Evolutionary conservation across 1,140 invertebrate genomes (phyloP), one percentile per base, ranked within the genome.

Genomic region (Palaemon carinicauda): DNA sequence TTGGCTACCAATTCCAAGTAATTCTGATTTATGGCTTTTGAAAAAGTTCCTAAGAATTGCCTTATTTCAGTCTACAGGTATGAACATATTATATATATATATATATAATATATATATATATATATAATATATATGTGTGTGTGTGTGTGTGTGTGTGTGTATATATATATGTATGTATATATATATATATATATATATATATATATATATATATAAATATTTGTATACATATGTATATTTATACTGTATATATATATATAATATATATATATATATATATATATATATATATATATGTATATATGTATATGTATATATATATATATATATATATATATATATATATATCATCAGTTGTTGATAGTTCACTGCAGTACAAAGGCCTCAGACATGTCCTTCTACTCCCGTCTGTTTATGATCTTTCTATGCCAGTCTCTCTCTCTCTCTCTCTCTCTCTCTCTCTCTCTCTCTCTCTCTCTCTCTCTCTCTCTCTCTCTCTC

Each of bases 261-360:
- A n/a, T n/a, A n/a, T 3, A 3, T 60, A 60, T 60, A 7, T 60
- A 21, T 69, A 5, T 69, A 29, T 69, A 9, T 60, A 60, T 60
- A 15, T 60, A 60, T 60, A 7, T 60, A 60, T 60, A 15, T 60
- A 60, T 60, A 12, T 60, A 60, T 60, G 21, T 60, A 60, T 60
- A 12, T 60, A 60, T 60, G 21, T 60, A 60, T 60, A 65, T 65
- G n/a, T 65, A 65, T 65, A 65, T 65, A 65, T 65, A 65, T 65
- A 65, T 65, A 65, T 65, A 65, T 65, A 65, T 65, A 65, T 65
- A 65, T 65, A n/a, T 65, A 65, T 65, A 65, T 65, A 65, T 65
- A 65, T 65, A 65, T 65, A n/a, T 65, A 65, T 65, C n/a, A n/a
- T n/a, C n/a, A n/a, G n/a, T n/a, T n/a, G n/a, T n/a, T n/a, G n/a